Percentiles rank a stretch among this genome's conserved stretches.
These are phyloP conservation scores for Chitala chitala DNA, from an alignment of 2,113 vertebrate species.

Conservation along the genomic window DNA sequence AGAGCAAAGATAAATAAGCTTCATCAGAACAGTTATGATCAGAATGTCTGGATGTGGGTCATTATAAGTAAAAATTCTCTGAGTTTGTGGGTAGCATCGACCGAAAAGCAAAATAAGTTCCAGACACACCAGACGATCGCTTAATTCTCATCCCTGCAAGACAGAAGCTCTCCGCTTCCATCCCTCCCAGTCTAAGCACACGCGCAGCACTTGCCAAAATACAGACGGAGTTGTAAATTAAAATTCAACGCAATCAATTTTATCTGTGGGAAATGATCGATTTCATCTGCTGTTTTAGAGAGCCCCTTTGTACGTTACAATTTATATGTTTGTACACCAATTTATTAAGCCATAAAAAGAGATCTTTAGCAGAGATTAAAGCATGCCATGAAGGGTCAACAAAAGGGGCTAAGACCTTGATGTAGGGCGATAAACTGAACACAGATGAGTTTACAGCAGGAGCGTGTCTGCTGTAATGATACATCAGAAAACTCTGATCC, in stretches of 20 bases:
- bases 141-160: not conserved
- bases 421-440: too few species aligned
- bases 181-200: too few species aligned
- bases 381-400: not conserved
- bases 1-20: not conserved
- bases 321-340: not conserved
- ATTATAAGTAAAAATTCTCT: not conserved
- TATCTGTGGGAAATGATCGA: too few species aligned
- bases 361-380: too few species aligned
- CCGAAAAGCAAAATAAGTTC: not conserved
- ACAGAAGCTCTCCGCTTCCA: not conserved
- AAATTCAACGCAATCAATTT: too few species aligned
- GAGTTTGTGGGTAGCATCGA: too few species aligned
- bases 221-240: too few species aligned
- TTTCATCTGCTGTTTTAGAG: too few species aligned
- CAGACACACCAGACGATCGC: not conserved
- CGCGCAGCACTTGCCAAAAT: too few species aligned
- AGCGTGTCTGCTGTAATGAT: not conserved
- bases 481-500: not conserved
- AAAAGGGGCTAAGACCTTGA: not conserved
- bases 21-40: not conserved
- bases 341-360: too few species aligned
- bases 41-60: not conserved
- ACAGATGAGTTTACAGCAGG: not conserved
- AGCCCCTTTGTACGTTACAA: not conserved